Evolutionary conservation across 2,113 vertebrate genomes (phyloP).

Genomic region (Phyllostomus hastatus): DNA sequence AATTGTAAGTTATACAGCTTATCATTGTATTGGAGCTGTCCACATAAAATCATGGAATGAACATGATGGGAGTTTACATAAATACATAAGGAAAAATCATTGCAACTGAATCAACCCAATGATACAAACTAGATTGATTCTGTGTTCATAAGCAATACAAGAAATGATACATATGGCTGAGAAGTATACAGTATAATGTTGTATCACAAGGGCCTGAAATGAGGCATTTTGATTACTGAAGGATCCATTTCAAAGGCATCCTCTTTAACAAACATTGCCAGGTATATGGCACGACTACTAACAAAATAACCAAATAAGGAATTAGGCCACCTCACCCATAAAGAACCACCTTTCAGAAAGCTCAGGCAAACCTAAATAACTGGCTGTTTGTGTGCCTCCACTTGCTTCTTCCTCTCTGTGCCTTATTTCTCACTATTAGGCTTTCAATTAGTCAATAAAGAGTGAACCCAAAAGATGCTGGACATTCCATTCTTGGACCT

Average conservation of each 20-base stretch:
- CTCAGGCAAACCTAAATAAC: neutral
- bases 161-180: neutral
- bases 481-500: too few relatives aligned
- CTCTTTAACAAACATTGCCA: neutral
- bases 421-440: neutral
- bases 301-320: neutral
- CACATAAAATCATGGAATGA: neutral
- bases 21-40: neutral
- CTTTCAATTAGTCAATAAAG: neutral
- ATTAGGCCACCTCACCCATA: neutral
- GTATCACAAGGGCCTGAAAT: neutral
- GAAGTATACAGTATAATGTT: neutral
- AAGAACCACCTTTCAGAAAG: neutral
- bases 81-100: neutral
- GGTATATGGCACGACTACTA: neutral
- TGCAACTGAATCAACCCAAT: neutral
- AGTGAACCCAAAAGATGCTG: neutral
- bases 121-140: neutral
- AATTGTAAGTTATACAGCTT: neutral
- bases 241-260: neutral
- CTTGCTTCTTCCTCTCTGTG: neutral
- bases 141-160: neutral
- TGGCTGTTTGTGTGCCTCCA: neutral
- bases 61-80: neutral
- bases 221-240: neutral